phyloP scores from a whole-genome alignment of 2,797 vertebrate genomes.

The Notoglanidium macrostoma region DNA sequence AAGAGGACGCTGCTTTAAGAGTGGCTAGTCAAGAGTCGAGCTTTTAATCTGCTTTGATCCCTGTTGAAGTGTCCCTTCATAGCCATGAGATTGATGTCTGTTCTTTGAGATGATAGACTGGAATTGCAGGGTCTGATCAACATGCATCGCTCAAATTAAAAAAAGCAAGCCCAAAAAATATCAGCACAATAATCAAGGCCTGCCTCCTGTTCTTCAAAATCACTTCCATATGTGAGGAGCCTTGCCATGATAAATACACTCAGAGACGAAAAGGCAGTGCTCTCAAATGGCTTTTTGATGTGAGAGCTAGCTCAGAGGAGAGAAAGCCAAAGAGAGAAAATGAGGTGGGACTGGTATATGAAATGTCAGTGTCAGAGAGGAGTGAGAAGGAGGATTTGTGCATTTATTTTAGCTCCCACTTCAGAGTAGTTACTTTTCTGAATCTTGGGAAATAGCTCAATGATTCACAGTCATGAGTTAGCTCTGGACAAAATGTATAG shows the following conservation, averaged over 20 bases:
- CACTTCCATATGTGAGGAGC: conserved; percentile 11
- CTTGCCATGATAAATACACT: conserved; percentile 2
- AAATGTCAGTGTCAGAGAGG: conserved; percentile 23
- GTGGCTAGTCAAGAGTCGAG: conserved; percentile 39
- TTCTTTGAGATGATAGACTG: conserved; percentile 36
- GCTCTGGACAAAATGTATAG: not conserved
- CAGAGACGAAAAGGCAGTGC: conserved; percentile 10
- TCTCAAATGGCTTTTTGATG: conserved; percentile 43
- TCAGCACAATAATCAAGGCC: conserved; percentile 42
- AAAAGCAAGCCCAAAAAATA: conserved; percentile 28
- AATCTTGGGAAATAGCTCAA: not conserved
- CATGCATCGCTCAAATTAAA: conserved; percentile 35
- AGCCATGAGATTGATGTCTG: conserved; percentile 45
- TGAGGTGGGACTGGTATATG: not conserved
- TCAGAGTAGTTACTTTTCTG: not conserved
- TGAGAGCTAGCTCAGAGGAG: conserved; percentile 16
- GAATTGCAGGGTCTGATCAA: conserved; percentile 44
- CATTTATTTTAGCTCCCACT: conserved; percentile 2
- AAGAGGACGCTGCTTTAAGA: conserved; percentile 38
- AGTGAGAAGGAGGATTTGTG: conserved; percentile 18
- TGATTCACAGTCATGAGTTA: not conserved
- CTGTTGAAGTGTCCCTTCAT: conserved; percentile 34
- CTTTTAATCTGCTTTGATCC: conserved; percentile 51
- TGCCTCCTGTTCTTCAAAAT: conserved; percentile 29
- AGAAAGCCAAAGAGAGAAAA: not conserved